A percentile compares a stretch with the other conserved stretches of the same genome.
These are phyloP conservation scores for Chaenogobius annularis DNA, from an alignment of 2,113 vertebrate species.

Conservation along the genomic window DNA sequence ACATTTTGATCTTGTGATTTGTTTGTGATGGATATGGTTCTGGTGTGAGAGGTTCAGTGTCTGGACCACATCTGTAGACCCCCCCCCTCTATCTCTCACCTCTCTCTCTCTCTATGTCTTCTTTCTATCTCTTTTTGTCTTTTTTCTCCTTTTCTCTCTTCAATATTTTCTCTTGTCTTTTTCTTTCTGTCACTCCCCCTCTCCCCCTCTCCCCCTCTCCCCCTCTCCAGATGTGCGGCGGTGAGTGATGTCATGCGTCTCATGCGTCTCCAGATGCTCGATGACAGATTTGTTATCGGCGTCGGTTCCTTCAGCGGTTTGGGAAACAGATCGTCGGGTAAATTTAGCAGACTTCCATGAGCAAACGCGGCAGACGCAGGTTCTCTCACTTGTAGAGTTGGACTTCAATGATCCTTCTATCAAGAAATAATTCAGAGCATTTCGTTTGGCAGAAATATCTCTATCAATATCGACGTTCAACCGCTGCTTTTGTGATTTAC, in stretches of 20 bases:
- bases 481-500: too few relatives aligned
- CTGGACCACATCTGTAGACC: background rate
- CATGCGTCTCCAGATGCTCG: background rate
- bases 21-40: background rate
- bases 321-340: background rate
- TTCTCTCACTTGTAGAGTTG: too few relatives aligned
- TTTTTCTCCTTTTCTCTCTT: too few relatives aligned
- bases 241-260: background rate
- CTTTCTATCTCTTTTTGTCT: too few relatives aligned
- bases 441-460: too few relatives aligned
- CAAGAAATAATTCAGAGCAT: too few relatives aligned
- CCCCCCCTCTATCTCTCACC: background rate
- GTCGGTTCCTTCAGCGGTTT: background rate
- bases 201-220: background rate
- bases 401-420: too few relatives aligned
- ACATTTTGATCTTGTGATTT: too few relatives aligned
- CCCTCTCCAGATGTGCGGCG: background rate
- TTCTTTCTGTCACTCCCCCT: background rate
- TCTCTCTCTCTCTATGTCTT: too few relatives aligned
- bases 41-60: background rate
- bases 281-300: background rate
- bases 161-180: too few relatives aligned
- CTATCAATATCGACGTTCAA: too few relatives aligned
- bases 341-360: background rate
- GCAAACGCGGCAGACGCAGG: background rate